Evolutionary conservation across 2,888 invertebrate genomes (phyloP), one percentile per base, ranked within the genome.

Genomic region (Eupithecia inturbata): DNA sequence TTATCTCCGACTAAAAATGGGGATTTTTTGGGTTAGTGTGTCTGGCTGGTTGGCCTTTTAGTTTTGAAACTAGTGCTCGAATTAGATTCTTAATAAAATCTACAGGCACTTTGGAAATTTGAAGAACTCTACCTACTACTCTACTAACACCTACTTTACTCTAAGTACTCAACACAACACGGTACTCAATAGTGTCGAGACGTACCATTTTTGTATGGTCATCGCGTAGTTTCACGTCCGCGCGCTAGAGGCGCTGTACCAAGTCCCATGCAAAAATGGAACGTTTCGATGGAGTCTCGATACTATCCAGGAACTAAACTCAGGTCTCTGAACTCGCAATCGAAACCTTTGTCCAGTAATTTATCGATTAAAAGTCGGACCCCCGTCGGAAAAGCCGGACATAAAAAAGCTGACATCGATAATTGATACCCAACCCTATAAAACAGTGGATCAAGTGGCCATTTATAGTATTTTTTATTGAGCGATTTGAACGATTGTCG

Each of bases 391-490:
- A 53, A 62, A 64, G 36, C 36, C 64, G 57, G 57, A 57, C 12
- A 12, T 53, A 72, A 68, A 72, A 68, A 45, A n/a, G 9, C 64
- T 64, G 57, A 68, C 22, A 16, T 67, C 28, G 36, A 33, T 57
- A 57, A 16, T 67, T n/a, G 36, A 33, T 57, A 57, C 26, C 33
- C 53, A 1, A 69, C 71, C 14, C 60, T 73, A 62, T 33, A 7
- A n/a, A 71, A 60, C 41, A 41, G 70, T 67, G 72, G 67, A 74
- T 72, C 60, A 77, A 76, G 74, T 63, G 67, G 71, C 71, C 45
- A 77, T 79, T n/a, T 64, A 78, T 45, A 60, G 72, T 71, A 71
- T 75, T 77, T 78, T 78, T 74, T 77, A 70, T 63, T 70, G 68
- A 64, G 28, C 66, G 19, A 64, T 72, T 71, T 68, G 76, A 75